Conservation (phyloP, 2,113 vertebrate genomes). For the Cryptotis parvus region DNA sequence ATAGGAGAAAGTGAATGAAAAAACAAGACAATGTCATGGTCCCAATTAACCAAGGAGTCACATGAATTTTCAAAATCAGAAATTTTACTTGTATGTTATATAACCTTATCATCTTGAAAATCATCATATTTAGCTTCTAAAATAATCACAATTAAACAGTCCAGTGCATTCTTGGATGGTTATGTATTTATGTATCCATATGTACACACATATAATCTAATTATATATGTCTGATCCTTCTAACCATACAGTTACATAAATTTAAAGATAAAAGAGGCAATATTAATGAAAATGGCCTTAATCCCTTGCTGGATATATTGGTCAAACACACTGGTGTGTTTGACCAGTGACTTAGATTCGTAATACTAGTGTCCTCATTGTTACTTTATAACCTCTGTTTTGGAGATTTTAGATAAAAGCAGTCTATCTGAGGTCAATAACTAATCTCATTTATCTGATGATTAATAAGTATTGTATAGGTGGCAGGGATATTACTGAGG, state of each 20-base stretch:
- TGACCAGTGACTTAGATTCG: not conserved
- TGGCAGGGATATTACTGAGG: not conserved
- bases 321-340: not conserved
- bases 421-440: too few relatives aligned
- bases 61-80: conserved; percentile 66
- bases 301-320: not conserved
- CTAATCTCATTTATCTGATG: too few relatives aligned
- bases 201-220: not conserved
- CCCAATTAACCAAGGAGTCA: conserved; percentile 77
- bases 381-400: too few relatives aligned
- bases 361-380: not conserved
- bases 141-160: conserved; percentile 39
- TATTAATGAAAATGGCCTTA: not conserved
- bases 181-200: not conserved
- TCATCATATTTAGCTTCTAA: conserved; percentile 3
- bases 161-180: not conserved
- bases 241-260: not conserved
- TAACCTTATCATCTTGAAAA: conserved; percentile 46
- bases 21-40: conserved; percentile 75
- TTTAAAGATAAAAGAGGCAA: not conserved
- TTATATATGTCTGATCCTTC: not conserved
- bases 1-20: conserved; percentile 70
- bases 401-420: too few relatives aligned
- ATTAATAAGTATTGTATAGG: not conserved
- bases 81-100: conserved; percentile 33